Evolutionary conservation across 2,113 vertebrate genomes (phyloP), one percentile per base, ranked within the genome.

Genomic region (Festucalex cinctus): DNA sequence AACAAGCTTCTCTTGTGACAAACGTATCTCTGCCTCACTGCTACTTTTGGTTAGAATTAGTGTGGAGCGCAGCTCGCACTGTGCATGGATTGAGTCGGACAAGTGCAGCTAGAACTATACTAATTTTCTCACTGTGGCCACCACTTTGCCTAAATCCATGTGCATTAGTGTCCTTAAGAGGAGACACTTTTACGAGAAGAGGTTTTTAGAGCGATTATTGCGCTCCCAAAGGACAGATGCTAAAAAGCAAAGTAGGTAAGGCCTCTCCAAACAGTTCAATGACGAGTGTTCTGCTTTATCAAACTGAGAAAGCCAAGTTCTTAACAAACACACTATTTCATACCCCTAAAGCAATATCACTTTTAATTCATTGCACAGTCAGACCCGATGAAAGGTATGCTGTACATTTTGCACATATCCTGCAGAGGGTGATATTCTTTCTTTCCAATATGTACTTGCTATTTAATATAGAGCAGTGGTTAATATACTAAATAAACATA

Each of bases 21-120:
- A 77, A 75, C 71, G 56, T 73, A 66, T 66, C 60, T 43, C 37
- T 26, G 68, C 71, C 70, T 74, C 75, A 78, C 58, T 83, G 74
- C 75, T 75, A 61, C 79, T 71, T 63, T 78, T 70, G 48, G 70
- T 69, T 85, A 78, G 84, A 88, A 86, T 82, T 85, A 85, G 83
- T 73, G 2, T 56, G 22, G 63, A 81, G 70, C 73, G 67, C 57
- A 65, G 78, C 64, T 56, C 76, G 71, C 86, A 79, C 69, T 84
- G 79, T 60, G 65, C 32, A 63, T 69, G 78, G 75, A 85, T 84
- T 85, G 75, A 57, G 62, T 69, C 41, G 59, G 83, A 81, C 81
- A 83, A 71, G 71, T 81, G 78, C 72, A 81, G 69, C 62, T 26
- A 58, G 67, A 62, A 79, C 70, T 68, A 59, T 83, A 76, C 81